Evolutionary conservation across 2,113 vertebrate genomes (phyloP), one percentile per base, ranked within the genome.

Genomic region (Embiotoca jacksoni): DNA sequence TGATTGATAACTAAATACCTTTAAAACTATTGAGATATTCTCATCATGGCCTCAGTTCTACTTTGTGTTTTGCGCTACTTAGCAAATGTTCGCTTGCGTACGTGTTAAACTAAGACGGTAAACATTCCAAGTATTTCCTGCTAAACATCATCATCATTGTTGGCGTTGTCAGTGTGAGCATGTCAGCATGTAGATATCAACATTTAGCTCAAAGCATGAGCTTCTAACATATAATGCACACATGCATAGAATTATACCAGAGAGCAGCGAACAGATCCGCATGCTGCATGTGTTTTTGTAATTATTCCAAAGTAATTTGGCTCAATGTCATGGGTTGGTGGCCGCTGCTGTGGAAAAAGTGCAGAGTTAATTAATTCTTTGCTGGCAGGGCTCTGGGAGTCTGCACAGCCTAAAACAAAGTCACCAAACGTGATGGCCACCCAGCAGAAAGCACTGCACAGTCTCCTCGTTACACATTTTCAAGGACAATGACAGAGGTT

Each of bases 401-500:
- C 54, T 65, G 23, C 46, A 32, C n/a, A 53, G 73, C 57, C 32
- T 16, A 4, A 31, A 72, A 72, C 50, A 69, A 74, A 88, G 58
- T 75, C 61, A 81, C 82, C 75, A 83, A 88, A 50, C 66, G 70
- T 3, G 6, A 33, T 50, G 36, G 69, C 58, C 46, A 36, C 39
- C 31, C 14, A 0, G 35, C 61, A 62, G 49, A 62, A 66, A 85
- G 44, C 54, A 32, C 56, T 8, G 53, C 52, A 67, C 30, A 0
- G 49, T 52, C 41, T 69, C 78, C 35, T 57, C 9, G 80, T 44
- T 36, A 15, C 63, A 58, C 60, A 10, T 47, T 50, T 52, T 81
- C 84, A 87, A 83, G 84, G 76, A 78, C 81, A 63, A 55, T 30
- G 23, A 53, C 23, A 30, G 47, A 72, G 63, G 66, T 30, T 57